Evolutionary conservation across 2,113 vertebrate genomes (phyloP).

Genomic region (Takifugu flavidus): DNA sequence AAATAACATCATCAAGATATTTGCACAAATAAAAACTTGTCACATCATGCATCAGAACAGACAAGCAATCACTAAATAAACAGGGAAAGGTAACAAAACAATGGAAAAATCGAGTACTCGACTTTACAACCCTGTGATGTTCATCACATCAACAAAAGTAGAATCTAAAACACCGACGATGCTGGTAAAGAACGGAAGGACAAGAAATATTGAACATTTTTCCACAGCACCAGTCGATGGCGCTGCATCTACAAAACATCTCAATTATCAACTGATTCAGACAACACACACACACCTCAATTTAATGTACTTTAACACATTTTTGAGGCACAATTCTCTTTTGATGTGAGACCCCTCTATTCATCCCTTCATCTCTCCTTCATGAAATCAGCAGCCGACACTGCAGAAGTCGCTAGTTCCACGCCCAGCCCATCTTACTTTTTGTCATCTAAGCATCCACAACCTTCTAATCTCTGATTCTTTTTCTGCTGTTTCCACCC

Average conservation of each 20-base stretch:
- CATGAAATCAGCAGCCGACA: slow-evolving; percentile 42
- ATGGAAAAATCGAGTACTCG: not conserved
- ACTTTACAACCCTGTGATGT: too few species aligned
- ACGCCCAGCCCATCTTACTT: slow-evolving; percentile 14
- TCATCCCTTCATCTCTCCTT: slow-evolving; percentile 20
- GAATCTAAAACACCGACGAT: too few species aligned
- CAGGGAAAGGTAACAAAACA: too few species aligned
- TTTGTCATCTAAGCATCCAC: slow-evolving; percentile 46
- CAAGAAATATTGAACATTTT: slow-evolving; percentile 59
- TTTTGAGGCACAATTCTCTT: not conserved
- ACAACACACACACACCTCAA: slow-evolving; percentile 37
- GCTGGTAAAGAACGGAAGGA: too few species aligned
- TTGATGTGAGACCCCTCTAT: slow-evolving; percentile 23
- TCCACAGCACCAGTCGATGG: slow-evolving; percentile 24
- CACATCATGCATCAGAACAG: not conserved
- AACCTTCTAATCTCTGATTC: slow-evolving; percentile 53
- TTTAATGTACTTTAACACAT: slow-evolving; percentile 64
- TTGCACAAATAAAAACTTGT: not conserved
- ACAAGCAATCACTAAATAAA: not conserved
- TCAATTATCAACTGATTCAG: slow-evolving; percentile 42
- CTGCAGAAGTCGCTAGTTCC: slow-evolving; percentile 14
- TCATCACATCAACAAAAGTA: too few species aligned
- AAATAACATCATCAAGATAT: slow-evolving; percentile 18
- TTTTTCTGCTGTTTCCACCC: slow-evolving; percentile 44
- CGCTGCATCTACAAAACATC: slow-evolving; percentile 53